Evolutionary conservation across 2,113 vertebrate species (phyloP).

Genomic region (Osmerus mordax): DNA sequence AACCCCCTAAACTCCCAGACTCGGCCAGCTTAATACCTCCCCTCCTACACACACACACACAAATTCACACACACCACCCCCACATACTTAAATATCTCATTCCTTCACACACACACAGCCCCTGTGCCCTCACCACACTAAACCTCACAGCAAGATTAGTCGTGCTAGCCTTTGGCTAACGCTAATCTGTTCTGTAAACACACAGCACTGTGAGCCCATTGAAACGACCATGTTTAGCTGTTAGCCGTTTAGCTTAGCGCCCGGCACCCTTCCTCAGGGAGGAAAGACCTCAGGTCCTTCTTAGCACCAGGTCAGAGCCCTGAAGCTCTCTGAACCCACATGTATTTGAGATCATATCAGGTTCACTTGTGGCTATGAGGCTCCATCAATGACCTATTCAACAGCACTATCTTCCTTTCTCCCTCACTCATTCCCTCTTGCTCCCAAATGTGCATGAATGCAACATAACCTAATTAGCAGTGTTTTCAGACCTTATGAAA

Average conservation of each 20-base stretch:
- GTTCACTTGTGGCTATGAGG: too few species aligned
- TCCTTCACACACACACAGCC: constrained; percentile 31
- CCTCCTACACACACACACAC: constrained; percentile 38
- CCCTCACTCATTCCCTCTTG: too few species aligned
- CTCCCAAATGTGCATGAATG: too few species aligned
- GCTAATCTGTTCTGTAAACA: constrained; percentile 73
- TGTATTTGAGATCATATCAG: constrained; percentile 22
- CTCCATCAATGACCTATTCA: constrained; percentile 12
- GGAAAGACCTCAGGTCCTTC: constrained; percentile 29
- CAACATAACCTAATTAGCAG: too few species aligned
- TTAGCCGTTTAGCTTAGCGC: constrained; percentile 18
- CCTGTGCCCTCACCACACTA: constrained; percentile 29
- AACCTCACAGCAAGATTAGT: constrained; percentile 59
- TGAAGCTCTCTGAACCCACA: constrained; percentile 18
- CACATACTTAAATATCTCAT: constrained; percentile 47
- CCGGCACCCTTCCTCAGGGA: constrained; percentile 23
- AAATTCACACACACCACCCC: constrained; percentile 19
- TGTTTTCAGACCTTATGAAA: neutral
- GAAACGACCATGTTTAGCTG: constrained; percentile 29
- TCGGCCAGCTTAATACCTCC: constrained; percentile 48
- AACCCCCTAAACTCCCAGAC: constrained; percentile 39
- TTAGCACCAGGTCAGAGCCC: constrained; percentile 37
- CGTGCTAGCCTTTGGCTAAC: constrained; percentile 53
- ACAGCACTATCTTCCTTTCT: neutral
- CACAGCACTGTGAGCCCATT: constrained; percentile 50